Evolutionary conservation across 2,113 vertebrate species (phyloP).

Genomic region (Loxodonta africana): DNA sequence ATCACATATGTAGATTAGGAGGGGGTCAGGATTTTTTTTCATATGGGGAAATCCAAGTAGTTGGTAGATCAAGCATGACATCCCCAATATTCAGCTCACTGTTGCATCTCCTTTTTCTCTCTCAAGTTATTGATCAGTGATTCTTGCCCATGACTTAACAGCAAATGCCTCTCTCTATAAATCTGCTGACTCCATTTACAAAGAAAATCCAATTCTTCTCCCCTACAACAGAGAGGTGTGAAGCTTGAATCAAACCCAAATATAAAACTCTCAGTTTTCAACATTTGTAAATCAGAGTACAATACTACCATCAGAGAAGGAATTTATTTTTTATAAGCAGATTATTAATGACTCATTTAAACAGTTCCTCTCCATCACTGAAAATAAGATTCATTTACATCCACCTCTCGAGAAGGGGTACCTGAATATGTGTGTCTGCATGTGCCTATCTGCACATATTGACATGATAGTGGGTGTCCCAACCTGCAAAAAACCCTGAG

Average conservation of each 20-base stretch:
- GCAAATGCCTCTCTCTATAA: background rate
- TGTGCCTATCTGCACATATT: background rate
- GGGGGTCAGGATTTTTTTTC: background rate
- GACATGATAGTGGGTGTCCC: background rate
- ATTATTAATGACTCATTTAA: slow-evolving; percentile 3
- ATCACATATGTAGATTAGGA: background rate
- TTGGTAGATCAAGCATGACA: background rate
- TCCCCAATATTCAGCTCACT: background rate
- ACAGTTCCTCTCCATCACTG: background rate
- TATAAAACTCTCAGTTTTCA: slow-evolving; percentile 3
- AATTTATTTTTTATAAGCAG: slow-evolving; percentile 24
- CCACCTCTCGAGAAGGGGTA: background rate
- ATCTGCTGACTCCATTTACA: background rate
- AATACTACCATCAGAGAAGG: background rate
- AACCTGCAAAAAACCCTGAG: background rate
- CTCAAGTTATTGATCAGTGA: background rate
- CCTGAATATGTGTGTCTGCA: background rate
- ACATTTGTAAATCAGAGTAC: background rate
- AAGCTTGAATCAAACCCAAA: background rate
- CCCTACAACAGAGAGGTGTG: background rate
- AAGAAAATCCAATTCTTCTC: background rate
- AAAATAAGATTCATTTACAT: slow-evolving; percentile 17
- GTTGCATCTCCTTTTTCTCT: background rate
- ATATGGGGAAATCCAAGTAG: background rate
- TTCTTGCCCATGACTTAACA: background rate